These are phyloP conservation scores for Plemyria rubiginata DNA, from an alignment of 2,888 invertebrate species.

Conservation along the genomic window DNA sequence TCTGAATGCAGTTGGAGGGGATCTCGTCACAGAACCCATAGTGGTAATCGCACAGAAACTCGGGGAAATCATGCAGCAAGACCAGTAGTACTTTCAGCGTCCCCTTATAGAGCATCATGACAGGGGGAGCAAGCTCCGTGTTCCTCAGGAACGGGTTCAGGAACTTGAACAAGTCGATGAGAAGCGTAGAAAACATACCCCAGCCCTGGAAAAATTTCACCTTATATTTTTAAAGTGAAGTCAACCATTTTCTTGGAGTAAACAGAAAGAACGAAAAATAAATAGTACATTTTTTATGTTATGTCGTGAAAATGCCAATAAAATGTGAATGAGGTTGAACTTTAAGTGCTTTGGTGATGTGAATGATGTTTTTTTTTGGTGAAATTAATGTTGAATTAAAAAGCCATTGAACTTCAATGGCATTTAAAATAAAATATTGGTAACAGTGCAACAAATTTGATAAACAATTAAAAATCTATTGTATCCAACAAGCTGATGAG, in stretches of 20 bases:
- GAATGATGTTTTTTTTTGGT: slow-evolving; percentile 5
- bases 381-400: not conserved
- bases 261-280: slow-evolving; percentile 15
- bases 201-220: slow-evolving; percentile 87
- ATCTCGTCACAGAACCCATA: slow-evolving; percentile 99
- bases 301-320: slow-evolving; percentile 17
- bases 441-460: not conserved
- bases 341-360: slow-evolving; percentile 8
- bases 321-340: slow-evolving; percentile 20
- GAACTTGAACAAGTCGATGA: slow-evolving; percentile 98
- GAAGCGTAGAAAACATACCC: slow-evolving; percentile 98
- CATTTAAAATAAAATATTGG: too few relatives aligned
- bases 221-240: slow-evolving; percentile 10
- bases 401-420: too few relatives aligned
- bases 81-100: slow-evolving; percentile 97
- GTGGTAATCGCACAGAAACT: slow-evolving; percentile 99
- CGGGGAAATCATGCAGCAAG: slow-evolving; percentile 98
- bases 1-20: slow-evolving; percentile 99
- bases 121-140: slow-evolving; percentile 97
- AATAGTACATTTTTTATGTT: slow-evolving; percentile 20
- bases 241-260: not conserved
- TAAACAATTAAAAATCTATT: not conserved
- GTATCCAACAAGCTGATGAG: not conserved
- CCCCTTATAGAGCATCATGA: slow-evolving; percentile 97
- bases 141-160: slow-evolving; percentile 98